A percentile compares a stretch with the other conserved stretches of the same genome.
Evolutionary conservation across 2,113 vertebrate genomes (phyloP).

Genomic region (Indri indri): DNA sequence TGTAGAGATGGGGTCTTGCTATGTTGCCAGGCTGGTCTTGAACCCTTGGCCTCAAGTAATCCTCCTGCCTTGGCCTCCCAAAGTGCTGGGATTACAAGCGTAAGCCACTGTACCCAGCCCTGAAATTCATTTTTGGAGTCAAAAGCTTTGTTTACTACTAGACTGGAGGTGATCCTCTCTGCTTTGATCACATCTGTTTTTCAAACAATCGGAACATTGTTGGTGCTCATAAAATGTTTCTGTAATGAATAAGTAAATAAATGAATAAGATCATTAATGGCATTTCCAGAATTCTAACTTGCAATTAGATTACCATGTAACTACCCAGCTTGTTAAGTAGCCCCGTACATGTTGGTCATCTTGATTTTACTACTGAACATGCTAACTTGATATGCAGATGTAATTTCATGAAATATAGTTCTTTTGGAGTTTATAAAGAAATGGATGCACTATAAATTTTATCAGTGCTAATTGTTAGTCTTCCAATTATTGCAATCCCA

Average conservation of each 20-base stretch:
- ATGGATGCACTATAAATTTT: background rate
- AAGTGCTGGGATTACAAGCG: too few species aligned
- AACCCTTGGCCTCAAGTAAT: too few species aligned
- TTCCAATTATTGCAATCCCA: background rate
- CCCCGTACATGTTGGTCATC: background rate
- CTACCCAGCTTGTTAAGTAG: background rate
- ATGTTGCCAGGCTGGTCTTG: too few species aligned
- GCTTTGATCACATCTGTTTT: background rate
- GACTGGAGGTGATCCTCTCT: background rate
- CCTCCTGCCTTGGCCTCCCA: too few species aligned
- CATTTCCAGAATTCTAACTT: background rate
- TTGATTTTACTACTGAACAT: background rate
- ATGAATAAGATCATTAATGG: constrained; percentile 1
- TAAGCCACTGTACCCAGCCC: too few species aligned
- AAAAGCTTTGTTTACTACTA: background rate
- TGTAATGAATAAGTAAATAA: background rate
- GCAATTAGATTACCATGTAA: background rate
- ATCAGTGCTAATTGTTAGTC: background rate
- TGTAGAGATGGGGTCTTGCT: too few species aligned
- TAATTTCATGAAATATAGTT: background rate
- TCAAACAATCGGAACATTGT: background rate
- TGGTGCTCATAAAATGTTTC: background rate
- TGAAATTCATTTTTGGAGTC: background rate
- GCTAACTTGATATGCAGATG: background rate
- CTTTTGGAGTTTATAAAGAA: background rate